phyloP scores from a whole-genome alignment of 2,888 invertebrate genomes.

The Augochlorella aurata region DNA sequence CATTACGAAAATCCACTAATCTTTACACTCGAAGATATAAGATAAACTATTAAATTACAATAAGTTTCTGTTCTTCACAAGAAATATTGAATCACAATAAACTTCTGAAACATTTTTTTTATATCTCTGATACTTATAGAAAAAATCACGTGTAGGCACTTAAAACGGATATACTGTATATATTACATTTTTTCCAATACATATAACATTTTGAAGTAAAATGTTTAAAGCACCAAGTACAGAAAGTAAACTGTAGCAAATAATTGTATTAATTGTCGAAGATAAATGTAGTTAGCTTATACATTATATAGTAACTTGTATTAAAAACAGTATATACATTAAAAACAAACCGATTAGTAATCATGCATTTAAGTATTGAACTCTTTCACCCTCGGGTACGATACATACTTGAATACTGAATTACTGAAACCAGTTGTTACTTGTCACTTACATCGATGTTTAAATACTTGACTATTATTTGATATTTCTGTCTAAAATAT shows the following conservation, averaged over 20 bases:
- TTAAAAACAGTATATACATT: conserved; percentile 18
- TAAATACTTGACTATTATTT: conserved; percentile 14
- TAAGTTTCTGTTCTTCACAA: too few relatives aligned
- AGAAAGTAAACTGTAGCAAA: conserved; percentile 17
- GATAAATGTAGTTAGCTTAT: conserved; percentile 27
- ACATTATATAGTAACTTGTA: not conserved
- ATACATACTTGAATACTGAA: not conserved
- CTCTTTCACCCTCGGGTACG: not conserved
- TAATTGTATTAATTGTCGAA: conserved; percentile 16
- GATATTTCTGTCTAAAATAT: conserved; percentile 21
- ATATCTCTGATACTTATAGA: too few relatives aligned
- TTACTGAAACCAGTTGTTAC: conserved; percentile 9
- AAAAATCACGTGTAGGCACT: too few relatives aligned
- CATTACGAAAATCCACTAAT: too few relatives aligned
- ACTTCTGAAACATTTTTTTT: too few relatives aligned
- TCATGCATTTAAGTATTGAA: conserved; percentile 15
- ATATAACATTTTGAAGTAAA: conserved; percentile 21
- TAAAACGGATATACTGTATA: conserved; percentile 22
- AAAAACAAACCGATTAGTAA: conserved; percentile 31
- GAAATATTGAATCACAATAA: too few relatives aligned
- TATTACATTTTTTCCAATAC: conserved; percentile 31
- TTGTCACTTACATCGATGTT: conserved; percentile 24
- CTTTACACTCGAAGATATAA: too few relatives aligned
- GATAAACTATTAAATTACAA: too few relatives aligned
- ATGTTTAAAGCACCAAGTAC: conserved; percentile 41